Base-by-base conservation (phyloP, 2,113 vertebrate species). In the Pelecanus crispus region DNA sequence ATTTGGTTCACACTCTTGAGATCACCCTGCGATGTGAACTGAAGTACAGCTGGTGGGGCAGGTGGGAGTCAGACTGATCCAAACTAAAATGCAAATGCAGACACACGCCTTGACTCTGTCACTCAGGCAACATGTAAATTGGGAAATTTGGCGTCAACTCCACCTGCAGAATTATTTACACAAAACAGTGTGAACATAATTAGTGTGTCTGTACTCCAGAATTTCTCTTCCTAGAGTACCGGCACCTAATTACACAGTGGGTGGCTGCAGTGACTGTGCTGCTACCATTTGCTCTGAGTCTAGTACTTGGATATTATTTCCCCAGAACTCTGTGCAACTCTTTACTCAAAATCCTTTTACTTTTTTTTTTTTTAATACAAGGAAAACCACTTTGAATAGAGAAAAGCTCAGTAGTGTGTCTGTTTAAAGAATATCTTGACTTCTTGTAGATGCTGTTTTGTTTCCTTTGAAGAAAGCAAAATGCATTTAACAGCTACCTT, bases 1-100 rank as follows among this genome's bases (percentile, higher is more conserved):
- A 16, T 62, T 66, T 0, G 1, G 1, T 70, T 78, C 32, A 7
- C 5, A 1, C 25, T 80, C 19, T 0, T 0, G 0, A 49, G 31
- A 25, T 44, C 20, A 58, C 16, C 9, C n/a, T 58, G 0, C 0
- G 0, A 0, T 58, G 9, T 26, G 50, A 74, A 73, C 16, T 2
- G 0, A 42, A 44, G 38, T 63, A 17, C 12, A 67, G 21, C 7
- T 31, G 20, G 6, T 34, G 21, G 31, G 52, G n/a, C 40, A 26
- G 29, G 4, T 42, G 40, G 32, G 44, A 67, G 18, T 93, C 38
- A 38, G 4, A 32, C 22, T 22, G 19, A 6, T 45, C 29, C 58
- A 68, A 83, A 68, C 5, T 32, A 40, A 29, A 61, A n/a, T 0
- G 1, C 5, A 1, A 32, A 50, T 56, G 15, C 2, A 1, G 4